A percentile compares a stretch with the other conserved stretches of the same genome.
Evolutionary conservation across 2,888 invertebrate species (phyloP).

Genomic region (Rosalia funebris): DNA sequence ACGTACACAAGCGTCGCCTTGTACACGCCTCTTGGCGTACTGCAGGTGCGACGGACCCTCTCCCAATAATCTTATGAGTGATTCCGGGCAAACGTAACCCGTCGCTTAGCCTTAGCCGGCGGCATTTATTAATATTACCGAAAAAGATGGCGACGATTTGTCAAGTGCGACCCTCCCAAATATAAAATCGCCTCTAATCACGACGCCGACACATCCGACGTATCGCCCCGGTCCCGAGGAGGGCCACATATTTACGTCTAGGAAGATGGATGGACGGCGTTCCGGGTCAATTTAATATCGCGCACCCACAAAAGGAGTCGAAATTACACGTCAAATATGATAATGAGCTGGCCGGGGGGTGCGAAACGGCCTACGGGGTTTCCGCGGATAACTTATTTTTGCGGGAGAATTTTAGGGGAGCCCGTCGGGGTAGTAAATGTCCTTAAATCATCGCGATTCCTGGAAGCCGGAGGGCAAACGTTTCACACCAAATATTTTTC

Average conservation of each 20-base stretch:
- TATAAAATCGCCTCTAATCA: too few relatives aligned
- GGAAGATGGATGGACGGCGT: constrained; percentile 34
- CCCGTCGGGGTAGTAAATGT: background rate
- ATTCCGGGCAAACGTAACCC: too few relatives aligned
- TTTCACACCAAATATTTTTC: background rate
- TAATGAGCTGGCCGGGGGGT: background rate
- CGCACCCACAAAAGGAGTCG: constrained; percentile 5
- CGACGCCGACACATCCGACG: background rate
- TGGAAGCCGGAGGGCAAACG: background rate
- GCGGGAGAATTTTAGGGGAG: background rate
- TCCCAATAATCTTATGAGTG: too few relatives aligned
- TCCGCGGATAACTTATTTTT: background rate
- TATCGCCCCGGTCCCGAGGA: background rate
- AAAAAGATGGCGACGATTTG: too few relatives aligned
- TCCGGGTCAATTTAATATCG: constrained; percentile 10
- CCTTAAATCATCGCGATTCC: background rate
- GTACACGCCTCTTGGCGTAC: too few relatives aligned
- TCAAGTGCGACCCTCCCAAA: too few relatives aligned
- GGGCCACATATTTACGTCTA: constrained; percentile 30
- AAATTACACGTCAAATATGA: constrained; percentile 1
- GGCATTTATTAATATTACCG: too few relatives aligned
- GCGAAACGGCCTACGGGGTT: background rate
- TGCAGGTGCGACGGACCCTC: too few relatives aligned
- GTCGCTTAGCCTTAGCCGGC: too few relatives aligned
- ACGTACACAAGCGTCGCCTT: too few relatives aligned